Conservation (phyloP, 2,113 vertebrate species). For the Podilymbus podiceps region DNA sequence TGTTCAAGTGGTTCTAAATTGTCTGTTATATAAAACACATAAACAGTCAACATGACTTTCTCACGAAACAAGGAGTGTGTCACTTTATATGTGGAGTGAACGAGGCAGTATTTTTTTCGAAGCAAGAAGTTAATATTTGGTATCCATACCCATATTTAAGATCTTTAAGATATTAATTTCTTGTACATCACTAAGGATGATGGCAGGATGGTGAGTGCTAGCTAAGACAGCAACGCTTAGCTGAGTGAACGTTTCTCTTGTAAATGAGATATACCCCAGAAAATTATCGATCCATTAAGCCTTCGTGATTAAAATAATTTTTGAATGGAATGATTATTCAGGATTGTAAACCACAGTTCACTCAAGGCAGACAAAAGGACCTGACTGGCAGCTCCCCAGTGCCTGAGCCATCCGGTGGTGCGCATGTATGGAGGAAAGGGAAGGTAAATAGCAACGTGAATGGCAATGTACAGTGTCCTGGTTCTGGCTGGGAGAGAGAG, state of each 20-base stretch:
- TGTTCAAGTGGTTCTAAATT: background rate
- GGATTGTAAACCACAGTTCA: background rate
- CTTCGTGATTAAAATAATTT: background rate
- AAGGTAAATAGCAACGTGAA: background rate
- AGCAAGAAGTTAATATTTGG: background rate
- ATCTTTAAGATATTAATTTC: background rate
- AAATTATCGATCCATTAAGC: background rate
- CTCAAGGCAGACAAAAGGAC: background rate
- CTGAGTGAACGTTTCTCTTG: background rate
- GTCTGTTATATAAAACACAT: background rate
- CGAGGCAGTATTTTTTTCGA: background rate
- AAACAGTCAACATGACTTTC: background rate
- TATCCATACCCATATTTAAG: background rate
- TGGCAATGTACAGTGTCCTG: too few species aligned
- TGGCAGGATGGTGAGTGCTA: background rate
- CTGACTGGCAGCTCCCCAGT: background rate
- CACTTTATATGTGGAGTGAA: background rate
- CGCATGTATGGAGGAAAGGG: too few species aligned
- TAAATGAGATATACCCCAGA: background rate
- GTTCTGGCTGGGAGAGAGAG: too few species aligned
- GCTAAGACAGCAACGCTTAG: background rate
- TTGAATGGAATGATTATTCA: background rate
- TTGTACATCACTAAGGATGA: background rate
- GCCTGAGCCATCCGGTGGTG: fast-evolving
- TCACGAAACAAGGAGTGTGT: background rate